These are phyloP conservation scores for Parazoanthus darwini DNA, from an alignment of 92 coral and sea anemone species.

Conservation along the genomic window DNA sequence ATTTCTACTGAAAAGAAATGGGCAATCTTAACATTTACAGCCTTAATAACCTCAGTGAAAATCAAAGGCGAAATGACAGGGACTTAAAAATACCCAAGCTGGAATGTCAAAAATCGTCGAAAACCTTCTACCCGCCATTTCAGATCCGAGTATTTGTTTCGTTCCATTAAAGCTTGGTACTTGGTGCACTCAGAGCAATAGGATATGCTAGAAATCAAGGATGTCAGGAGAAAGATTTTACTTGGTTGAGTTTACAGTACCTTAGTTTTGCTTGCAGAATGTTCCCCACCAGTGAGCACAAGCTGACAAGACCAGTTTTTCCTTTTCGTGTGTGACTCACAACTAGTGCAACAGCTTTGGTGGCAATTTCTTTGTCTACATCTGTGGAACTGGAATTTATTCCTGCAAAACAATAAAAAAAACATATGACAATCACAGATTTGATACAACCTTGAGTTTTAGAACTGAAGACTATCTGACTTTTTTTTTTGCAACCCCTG, in stretches of 20 bases:
- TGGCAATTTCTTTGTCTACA: slow-evolving; percentile 21
- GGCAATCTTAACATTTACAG: neutral
- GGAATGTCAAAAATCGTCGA: neutral
- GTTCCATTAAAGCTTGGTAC: too few species aligned
- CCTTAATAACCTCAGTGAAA: neutral
- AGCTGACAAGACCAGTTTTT: slow-evolving; percentile 5
- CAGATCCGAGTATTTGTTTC: too few species aligned
- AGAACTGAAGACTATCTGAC: neutral
- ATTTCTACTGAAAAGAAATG: neutral
- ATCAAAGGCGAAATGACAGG: neutral
- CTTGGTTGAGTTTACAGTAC: neutral
- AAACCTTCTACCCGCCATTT: neutral
- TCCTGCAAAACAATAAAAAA: slow-evolving; percentile 15
- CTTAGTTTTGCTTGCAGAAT: slow-evolving; percentile 33
- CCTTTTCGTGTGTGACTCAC: slow-evolving; percentile 26
- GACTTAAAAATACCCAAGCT: neutral
- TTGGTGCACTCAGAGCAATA: too few species aligned
- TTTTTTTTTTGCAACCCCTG: neutral
- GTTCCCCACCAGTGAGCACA: slow-evolving; percentile 22
- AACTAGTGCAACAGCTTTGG: slow-evolving; percentile 30
- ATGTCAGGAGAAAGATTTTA: neutral
- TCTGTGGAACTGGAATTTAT: slow-evolving; percentile 11
- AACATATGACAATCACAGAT: neutral
- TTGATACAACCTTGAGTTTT: neutral
- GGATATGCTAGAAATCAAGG: too few species aligned